These are phyloP conservation scores for Bradypodion ventrale DNA, from an alignment of 2,797 vertebrate species.

Conservation along the genomic window DNA sequence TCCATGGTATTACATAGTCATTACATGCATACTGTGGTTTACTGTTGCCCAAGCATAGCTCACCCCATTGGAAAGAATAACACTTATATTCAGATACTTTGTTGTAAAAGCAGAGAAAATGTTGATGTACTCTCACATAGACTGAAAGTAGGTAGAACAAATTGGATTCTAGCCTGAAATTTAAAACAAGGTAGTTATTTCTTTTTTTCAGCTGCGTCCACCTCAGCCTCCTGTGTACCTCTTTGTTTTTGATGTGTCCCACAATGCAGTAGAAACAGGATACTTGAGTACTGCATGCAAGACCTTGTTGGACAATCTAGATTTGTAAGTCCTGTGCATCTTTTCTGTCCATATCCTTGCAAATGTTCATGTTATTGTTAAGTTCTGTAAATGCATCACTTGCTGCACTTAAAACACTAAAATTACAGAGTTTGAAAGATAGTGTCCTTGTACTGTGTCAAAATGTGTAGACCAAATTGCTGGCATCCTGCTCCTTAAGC, in stretches of 20 bases:
- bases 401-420: neutral
- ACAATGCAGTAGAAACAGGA: constrained; percentile 94
- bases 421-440: neutral
- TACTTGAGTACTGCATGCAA: constrained; percentile 93
- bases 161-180: neutral
- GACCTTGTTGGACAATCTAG: constrained; percentile 92
- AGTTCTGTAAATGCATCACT: neutral
- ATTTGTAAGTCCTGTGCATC: constrained; percentile 81
- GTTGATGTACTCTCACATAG: too few species aligned
- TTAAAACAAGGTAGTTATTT: constrained; percentile 26
- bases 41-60: too few species aligned
- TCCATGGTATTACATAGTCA: too few species aligned
- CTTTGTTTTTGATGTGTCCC: constrained; percentile 93
- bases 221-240: constrained; percentile 98
- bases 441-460: neutral
- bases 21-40: too few species aligned
- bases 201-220: constrained; percentile 85
- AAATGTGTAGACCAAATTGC: neutral
- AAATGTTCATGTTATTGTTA: neutral
- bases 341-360: neutral
- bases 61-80: too few species aligned
- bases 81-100: too few species aligned
- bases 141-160: too few species aligned
- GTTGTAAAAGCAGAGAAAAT: too few species aligned
- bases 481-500: neutral